phyloP scores from a whole-genome alignment of 2,888 invertebrate species.

The Cataglyphis cursor region DNA sequence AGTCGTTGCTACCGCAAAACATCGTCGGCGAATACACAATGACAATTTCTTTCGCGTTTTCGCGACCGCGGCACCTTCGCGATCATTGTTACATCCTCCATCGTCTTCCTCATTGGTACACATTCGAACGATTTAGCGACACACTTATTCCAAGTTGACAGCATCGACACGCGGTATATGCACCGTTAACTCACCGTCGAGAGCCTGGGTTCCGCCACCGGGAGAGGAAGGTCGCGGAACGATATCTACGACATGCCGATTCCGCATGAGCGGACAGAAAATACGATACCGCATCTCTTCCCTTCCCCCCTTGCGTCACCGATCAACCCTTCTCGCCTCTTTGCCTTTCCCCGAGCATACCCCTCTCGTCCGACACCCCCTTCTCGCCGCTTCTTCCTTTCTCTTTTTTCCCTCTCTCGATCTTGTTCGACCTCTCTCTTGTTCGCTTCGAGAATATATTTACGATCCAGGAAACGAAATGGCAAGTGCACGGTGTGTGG shows the following conservation, averaged over 20 bases:
- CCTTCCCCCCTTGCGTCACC: slow-evolving; percentile 57
- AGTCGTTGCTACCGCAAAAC: slow-evolving; percentile 30
- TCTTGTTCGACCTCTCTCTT: slow-evolving; percentile 11
- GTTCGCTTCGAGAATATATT: slow-evolving; percentile 58
- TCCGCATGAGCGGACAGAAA: slow-evolving; percentile 77
- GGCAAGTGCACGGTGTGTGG: slow-evolving; percentile 69
- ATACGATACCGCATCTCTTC: slow-evolving; percentile 71
- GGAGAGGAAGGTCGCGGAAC: slow-evolving; percentile 71
- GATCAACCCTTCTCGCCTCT: slow-evolving; percentile 39
- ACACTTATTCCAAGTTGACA: slow-evolving; percentile 40
- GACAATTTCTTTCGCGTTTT: slow-evolving; percentile 10
- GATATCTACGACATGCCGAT: slow-evolving; percentile 75
- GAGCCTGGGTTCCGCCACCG: not conserved
- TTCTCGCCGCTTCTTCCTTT: not conserved
- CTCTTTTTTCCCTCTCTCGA: slow-evolving; percentile 11
- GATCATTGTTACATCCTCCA: slow-evolving; percentile 17
- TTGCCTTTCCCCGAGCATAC: not conserved
- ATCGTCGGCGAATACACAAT: not conserved
- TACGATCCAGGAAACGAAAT: slow-evolving; percentile 75
- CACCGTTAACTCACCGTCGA: slow-evolving; percentile 71
- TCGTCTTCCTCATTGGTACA: slow-evolving; percentile 23
- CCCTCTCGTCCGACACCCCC: not conserved
- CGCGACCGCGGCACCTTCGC: not conserved
- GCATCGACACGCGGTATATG: slow-evolving; percentile 61
- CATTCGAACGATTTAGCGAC: slow-evolving; percentile 54